Base-by-base conservation (phyloP, 2,113 vertebrate genomes). In the Raja brachyura region DNA sequence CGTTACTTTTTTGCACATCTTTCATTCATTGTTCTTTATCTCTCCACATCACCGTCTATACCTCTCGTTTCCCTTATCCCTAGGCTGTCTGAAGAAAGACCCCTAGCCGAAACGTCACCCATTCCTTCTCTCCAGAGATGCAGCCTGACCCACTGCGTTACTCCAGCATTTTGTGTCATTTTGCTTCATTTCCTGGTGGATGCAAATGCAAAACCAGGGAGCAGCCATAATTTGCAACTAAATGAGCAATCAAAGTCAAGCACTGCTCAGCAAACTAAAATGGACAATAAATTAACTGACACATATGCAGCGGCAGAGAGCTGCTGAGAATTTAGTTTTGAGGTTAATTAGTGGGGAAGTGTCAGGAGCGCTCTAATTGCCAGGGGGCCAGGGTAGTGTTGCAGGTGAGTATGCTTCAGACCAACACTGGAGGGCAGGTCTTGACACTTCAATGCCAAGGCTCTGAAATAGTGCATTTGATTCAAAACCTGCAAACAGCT, bases 191-290 rank as follows among this genome's bases (percentile, higher is more conserved):
- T 8, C 61, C 13, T 33, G 16, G n/a, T 63, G 56, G 39, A 88
- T 66, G 9, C 25, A 33, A 83, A 54, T 7, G 13, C 59, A 88
- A 2, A 63, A 28, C 59, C 63, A 63, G 83, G 63, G 16, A 8
- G 56, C 7, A 63, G 59, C 59, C 14, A 31, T 66, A 63, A 88
- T 63, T 63, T 66, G 83, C 61, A 63, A 66, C 83, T 88, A n/a
- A 88, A 31, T 88, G 59, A 88, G 83, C 83, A 88, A 88, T 61
- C 59, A 16, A 86, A 86, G 28, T 63, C 83, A 88, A 88, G 83
- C 61, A 33, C 83, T 16, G 83, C 14, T 88, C 0, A 16, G 83
- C n/a, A 63, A 61, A 18, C 83, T 66, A 88, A 63, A 14, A 66
- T 61, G 14, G 59, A 88, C 31, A 31, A 88, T 88, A n/a, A 88